phyloP scores from a whole-genome alignment of 2,797 vertebrate genomes.

The Halcyon chelicuti region DNA sequence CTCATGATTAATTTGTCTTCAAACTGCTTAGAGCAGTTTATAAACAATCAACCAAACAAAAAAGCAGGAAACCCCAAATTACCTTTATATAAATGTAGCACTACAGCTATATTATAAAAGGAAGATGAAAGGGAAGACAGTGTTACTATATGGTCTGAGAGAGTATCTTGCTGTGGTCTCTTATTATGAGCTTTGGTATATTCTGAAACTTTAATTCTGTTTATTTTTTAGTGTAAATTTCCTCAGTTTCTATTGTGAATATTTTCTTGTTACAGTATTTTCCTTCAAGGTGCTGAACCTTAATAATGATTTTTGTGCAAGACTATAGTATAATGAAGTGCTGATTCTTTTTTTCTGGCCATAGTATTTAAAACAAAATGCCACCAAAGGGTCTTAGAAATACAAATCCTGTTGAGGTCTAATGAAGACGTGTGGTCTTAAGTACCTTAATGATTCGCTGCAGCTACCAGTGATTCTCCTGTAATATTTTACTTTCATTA shows the following conservation, averaged over 20 bases:
- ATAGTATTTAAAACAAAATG: background rate
- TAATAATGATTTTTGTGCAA: background rate
- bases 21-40: background rate
- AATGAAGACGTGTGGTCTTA: background rate
- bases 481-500: background rate
- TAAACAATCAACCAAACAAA: background rate
- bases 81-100: background rate
- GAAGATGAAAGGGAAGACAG: background rate
- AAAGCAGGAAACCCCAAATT: background rate
- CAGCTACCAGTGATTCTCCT: background rate
- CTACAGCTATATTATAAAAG: background rate
- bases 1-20: background rate
- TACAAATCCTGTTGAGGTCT: background rate
- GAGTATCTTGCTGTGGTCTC: background rate
- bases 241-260: too few relatives aligned
- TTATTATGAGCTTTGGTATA: background rate
- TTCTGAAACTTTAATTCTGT: background rate
- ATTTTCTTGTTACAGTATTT: too few relatives aligned
- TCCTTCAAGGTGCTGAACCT: too few relatives aligned
- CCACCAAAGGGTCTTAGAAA: background rate
- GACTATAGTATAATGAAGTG: background rate
- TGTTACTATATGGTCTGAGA: background rate
- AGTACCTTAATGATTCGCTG: background rate
- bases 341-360: background rate
- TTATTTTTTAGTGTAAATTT: background rate